These are phyloP conservation scores for Helostoma temminkii DNA, from an alignment of 2,797 vertebrate species.

Conservation along the genomic window DNA sequence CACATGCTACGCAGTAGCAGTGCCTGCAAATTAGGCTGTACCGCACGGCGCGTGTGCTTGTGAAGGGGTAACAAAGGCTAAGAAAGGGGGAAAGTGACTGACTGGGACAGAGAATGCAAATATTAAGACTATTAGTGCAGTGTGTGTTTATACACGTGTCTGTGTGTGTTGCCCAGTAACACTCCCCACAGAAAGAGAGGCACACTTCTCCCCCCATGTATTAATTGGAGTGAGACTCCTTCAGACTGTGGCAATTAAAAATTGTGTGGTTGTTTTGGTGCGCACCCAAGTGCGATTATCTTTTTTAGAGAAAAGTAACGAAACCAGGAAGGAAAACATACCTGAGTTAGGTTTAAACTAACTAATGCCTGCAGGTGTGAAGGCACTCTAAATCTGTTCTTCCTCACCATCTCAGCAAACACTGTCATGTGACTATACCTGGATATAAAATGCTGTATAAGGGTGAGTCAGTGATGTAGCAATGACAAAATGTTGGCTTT, in stretches of 20 bases:
- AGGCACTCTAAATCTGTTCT: no score
- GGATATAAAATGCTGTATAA: no score
- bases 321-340: no score
- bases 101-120: slow-evolving; percentile 2
- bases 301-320: no score
- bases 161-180: slow-evolving; percentile 22
- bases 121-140: slow-evolving; percentile 5
- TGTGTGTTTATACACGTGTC: slow-evolving; percentile 2
- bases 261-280: no score
- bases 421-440: no score
- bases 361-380: no score
- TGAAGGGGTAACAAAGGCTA: slow-evolving; percentile 3
- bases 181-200: slow-evolving; percentile 20
- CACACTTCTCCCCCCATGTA: slow-evolving; percentile 19
- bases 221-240: slow-evolving; percentile 50
- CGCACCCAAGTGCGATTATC: no score
- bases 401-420: no score
- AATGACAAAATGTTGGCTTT: no score
- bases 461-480: no score
- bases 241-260: slow-evolving; percentile 49
- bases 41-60: slow-evolving; percentile 19
- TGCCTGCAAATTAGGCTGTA: slow-evolving; percentile 69
- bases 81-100: not conserved
- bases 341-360: no score
- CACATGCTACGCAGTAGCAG: slow-evolving; percentile 65